A percentile compares a stretch with the other conserved stretches of the same genome.
Evolutionary conservation across 1,140 invertebrate genomes (phyloP).

Genomic region (Penaeus vannamei): DNA sequence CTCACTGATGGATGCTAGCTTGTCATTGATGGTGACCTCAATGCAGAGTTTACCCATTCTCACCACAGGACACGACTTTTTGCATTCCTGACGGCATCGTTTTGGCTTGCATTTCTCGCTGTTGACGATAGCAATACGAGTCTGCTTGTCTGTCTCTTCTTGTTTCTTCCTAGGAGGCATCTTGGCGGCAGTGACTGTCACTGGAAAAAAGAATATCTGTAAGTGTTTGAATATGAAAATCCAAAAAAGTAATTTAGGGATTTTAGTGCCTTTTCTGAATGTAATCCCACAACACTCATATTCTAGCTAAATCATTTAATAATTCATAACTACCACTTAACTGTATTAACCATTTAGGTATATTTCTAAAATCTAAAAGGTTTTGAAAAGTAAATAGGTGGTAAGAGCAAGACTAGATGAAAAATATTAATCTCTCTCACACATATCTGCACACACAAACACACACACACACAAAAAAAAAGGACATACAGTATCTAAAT

Average conservation of each 20-base stretch:
- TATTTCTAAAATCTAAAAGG: too few species aligned
- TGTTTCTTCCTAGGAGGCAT: conserved; percentile 67
- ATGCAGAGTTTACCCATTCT: conserved; percentile 99
- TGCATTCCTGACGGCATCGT: conserved; percentile 98
- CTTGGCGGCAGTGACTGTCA: conserved; percentile 42
- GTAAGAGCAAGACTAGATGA: too few species aligned
- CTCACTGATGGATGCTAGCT: conserved; percentile 98
- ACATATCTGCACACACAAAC: too few species aligned
- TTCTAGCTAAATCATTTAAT: too few species aligned
- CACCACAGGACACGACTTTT: conserved; percentile 98
- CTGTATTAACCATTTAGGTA: too few species aligned
- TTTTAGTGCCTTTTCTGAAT: neutral
- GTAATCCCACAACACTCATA: too few species aligned
- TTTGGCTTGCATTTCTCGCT: conserved; percentile 99
- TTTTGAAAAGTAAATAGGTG: too few species aligned
- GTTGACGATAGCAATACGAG: conserved; percentile 98
- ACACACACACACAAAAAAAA: too few species aligned
- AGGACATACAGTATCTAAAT: too few species aligned
- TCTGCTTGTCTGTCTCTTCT: conserved; percentile 91
- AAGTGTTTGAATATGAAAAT: neutral
- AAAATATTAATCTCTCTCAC: too few species aligned
- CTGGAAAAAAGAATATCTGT: neutral
- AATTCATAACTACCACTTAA: too few species aligned
- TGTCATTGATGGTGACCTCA: conserved; percentile 97
- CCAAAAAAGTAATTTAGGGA: neutral